phyloP scores from a whole-genome alignment of 2,888 invertebrate genomes.

The Lamellibrachia satsuma region DNA sequence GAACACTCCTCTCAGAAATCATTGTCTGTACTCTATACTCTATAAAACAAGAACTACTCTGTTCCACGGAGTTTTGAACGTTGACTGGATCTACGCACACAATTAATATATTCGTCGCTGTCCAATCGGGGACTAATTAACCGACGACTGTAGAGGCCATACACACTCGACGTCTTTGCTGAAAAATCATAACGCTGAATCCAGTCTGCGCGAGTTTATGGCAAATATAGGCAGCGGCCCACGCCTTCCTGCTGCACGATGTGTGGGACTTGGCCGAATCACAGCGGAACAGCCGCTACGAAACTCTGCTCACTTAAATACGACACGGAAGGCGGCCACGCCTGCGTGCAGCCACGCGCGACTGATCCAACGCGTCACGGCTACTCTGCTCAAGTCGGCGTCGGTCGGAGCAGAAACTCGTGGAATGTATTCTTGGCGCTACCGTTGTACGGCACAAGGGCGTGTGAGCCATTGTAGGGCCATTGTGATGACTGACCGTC shows the following conservation, averaged over 20 bases:
- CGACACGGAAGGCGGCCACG: not conserved
- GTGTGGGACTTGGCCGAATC: constrained; percentile 17
- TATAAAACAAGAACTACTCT: not conserved
- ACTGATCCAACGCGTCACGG: not conserved
- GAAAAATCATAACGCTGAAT: not conserved
- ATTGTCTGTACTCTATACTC: not conserved
- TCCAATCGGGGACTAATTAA: not conserved
- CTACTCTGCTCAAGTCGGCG: not conserved
- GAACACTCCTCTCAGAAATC: not conserved
- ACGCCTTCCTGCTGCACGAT: not conserved
- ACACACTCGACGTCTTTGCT: not conserved
- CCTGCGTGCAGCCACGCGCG: not conserved
- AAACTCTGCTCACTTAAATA: not conserved
- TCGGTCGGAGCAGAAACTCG: not conserved
- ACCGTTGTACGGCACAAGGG: not conserved
- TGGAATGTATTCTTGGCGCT: not conserved
- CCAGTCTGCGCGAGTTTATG: not conserved
- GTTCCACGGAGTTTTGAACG: not conserved
- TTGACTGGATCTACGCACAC: not conserved
- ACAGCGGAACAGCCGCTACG: not conserved
- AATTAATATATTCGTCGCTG: not conserved
- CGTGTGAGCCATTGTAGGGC: too few species aligned
- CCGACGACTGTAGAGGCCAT: not conserved
- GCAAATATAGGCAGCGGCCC: not conserved
- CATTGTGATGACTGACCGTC: not conserved